Percentiles rank a stretch among this genome's conserved stretches.
Evolutionary conservation across 2,113 vertebrate genomes (phyloP).

Genomic region (Pagrus major): DNA sequence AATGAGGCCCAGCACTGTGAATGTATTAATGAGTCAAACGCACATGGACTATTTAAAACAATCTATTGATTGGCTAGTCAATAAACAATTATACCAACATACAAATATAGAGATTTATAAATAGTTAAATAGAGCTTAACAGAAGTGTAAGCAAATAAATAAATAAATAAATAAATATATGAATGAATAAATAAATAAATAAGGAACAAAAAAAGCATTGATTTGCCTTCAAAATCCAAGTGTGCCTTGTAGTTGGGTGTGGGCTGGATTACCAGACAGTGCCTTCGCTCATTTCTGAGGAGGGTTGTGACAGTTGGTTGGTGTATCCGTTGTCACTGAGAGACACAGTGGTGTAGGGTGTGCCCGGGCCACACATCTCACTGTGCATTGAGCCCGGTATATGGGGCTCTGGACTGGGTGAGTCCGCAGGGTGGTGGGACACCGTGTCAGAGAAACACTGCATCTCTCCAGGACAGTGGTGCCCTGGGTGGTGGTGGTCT

Average conservation of each 20-base stretch:
- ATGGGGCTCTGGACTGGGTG: constrained; percentile 95
- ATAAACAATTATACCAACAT: constrained; percentile 55
- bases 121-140: constrained; percentile 45
- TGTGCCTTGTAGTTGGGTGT: constrained; percentile 28
- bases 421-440: constrained; percentile 92
- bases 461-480: constrained; percentile 91
- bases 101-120: constrained; percentile 68
- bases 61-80: constrained; percentile 47
- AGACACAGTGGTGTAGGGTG: constrained; percentile 92
- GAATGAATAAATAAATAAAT: constrained; percentile 58
- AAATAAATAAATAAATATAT: constrained; percentile 61
- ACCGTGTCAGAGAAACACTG: constrained; percentile 95
- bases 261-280: constrained; percentile 91
- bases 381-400: constrained; percentile 93
- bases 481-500: constrained; percentile 92
- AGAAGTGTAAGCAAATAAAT: constrained; percentile 46
- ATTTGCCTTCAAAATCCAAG: constrained; percentile 58
- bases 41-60: constrained; percentile 45
- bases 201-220: constrained; percentile 16
- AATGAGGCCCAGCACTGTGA: constrained; percentile 43
- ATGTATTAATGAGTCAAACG: constrained; percentile 36
- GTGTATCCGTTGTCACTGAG: constrained; percentile 93
- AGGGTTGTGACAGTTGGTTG: constrained; percentile 94
- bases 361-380: constrained; percentile 93
- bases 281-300: constrained; percentile 96